Base-by-base conservation (phyloP, 2,797 vertebrate species). In the Menidia menidia region DNA sequence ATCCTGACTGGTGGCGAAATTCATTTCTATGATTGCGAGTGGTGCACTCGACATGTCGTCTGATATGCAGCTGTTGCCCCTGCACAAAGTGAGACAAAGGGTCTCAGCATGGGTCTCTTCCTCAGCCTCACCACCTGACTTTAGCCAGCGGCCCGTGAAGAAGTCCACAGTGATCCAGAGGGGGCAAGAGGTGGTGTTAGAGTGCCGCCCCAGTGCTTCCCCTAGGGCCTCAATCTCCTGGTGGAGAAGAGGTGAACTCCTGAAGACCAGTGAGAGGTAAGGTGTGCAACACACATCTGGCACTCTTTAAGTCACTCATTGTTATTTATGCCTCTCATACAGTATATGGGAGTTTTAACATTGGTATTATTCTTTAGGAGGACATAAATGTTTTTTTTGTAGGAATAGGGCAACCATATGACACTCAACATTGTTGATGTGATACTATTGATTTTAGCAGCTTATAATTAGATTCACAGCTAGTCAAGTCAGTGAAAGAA, bases 111-210 rank as follows among this genome's bases (percentile, higher is more conserved):
- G n/a, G 58, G 7, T 83, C 48, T 80, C 44, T 76, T 82, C 75
- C 65, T 57, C 75, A 97, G 96, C 94, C 43, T 96, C 94, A 19
- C 93, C 95, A 9, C 96, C 96, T 0, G 94, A 96, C 91, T 97
- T 97, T 87, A 94, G 92, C 41, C 93, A 91, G 69, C 94, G 81
- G 8, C 93, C 95, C 0, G 73, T 97, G 82, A 95, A 94, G 87
- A 96, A 94, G 82, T 80, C 66, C 7, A 95, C 93, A 0, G 73
- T 96, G 52, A 90, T 95, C 68, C 96, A 96, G 50, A 92, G 93
- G 30, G 96, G 96, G 19, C 95, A 95, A 1, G 94, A 97, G 83
- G 88, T 93, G 64, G 88, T 91, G 1, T 91, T 97, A 0, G 91
- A 87, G 51, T 97, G 96, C 56, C 94, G 92, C 30, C 96, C 96